Evolutionary conservation across 2,888 invertebrate genomes (phyloP).

Genomic region (Chrysina gloriosa): DNA sequence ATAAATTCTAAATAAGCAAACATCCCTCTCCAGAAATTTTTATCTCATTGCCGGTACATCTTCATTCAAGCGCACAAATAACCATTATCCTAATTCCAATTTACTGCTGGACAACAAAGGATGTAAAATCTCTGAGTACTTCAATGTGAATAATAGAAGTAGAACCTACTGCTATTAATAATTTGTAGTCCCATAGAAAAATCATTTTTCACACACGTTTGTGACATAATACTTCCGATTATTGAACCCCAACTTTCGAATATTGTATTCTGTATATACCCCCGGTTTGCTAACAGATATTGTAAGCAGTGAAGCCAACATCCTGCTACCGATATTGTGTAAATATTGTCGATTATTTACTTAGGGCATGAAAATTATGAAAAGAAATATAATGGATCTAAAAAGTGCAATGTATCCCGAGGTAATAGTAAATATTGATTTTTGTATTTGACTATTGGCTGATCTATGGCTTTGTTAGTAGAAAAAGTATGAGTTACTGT

Average conservation of each 20-base stretch:
- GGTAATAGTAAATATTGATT: slow-evolving; percentile 42
- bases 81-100: slow-evolving; percentile 42
- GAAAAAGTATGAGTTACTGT: slow-evolving; percentile 32
- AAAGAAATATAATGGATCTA: slow-evolving; percentile 42
- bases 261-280: slow-evolving; percentile 49
- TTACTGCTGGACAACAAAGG: slow-evolving; percentile 39
- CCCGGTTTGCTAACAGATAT: slow-evolving; percentile 50
- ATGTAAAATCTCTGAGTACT: slow-evolving; percentile 40
- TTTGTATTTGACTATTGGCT: slow-evolving; percentile 41
- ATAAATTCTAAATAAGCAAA: slow-evolving; percentile 44
- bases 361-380: slow-evolving; percentile 45
- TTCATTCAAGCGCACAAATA: slow-evolving; percentile 39
- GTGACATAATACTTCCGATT: slow-evolving; percentile 46
- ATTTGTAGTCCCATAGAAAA: slow-evolving; percentile 46
- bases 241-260: slow-evolving; percentile 46
- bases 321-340: slow-evolving; percentile 54
- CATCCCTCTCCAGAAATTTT: slow-evolving; percentile 44
- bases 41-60: slow-evolving; percentile 31
- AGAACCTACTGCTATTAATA: slow-evolving; percentile 45
- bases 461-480: slow-evolving; percentile 17
- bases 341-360: slow-evolving; percentile 45
- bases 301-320: slow-evolving; percentile 58
- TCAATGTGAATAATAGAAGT: slow-evolving; percentile 39
- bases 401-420: slow-evolving; percentile 44
- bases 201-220: slow-evolving; percentile 47